Base-by-base conservation (phyloP, 2,888 invertebrate genomes). In the Blastobasis lacticolella region DNA sequence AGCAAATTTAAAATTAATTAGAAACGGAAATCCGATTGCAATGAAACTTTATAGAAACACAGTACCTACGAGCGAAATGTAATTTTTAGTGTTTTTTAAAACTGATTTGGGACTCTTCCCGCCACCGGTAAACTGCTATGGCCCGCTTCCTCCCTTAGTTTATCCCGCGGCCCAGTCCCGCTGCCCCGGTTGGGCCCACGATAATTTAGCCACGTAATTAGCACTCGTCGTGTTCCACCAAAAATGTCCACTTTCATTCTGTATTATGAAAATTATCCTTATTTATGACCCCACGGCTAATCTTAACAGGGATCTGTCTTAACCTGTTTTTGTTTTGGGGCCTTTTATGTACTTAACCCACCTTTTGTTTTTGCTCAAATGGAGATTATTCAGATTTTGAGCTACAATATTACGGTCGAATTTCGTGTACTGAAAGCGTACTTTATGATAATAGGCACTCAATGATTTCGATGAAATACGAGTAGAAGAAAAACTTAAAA, bases 161-260 rank as follows among this genome's bases (percentile, higher is more conserved):
- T 54, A 42, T 3, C 3, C 61, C 62, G 42, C 23, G 10, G 37
- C 37, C 53, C 45, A 51, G 38, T 8, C 57, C 57, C 55, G 61
- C 56, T 60, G 56, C 60, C 63, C 64, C 57, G 64, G 63, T 48
- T 52, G 56, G 53, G 59, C 69, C 67, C 73, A 72, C 78, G 73
- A 80, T 84, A 85, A 84, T 83, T 83, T 83, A 71, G 77, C 72
- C 69, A 64, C 59, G 73, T 85, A 86, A 86, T 86, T 87, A 87
- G 83, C 81, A 82, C 77, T 83, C 78, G 70, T 75, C 74, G 78
- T 76, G 68, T 75, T 74, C 71, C 73, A 69, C 77, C 77, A 77
- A 80, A 81, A 85, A 82, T 81, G 81, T 81, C 78, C 74, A 73
- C 71, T 67, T 67, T 71, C 66, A 66, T 70, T 68, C 66, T 64